These are phyloP conservation scores for Guaruba guarouba DNA, from an alignment of 2,113 vertebrate genomes.

Conservation along the genomic window DNA sequence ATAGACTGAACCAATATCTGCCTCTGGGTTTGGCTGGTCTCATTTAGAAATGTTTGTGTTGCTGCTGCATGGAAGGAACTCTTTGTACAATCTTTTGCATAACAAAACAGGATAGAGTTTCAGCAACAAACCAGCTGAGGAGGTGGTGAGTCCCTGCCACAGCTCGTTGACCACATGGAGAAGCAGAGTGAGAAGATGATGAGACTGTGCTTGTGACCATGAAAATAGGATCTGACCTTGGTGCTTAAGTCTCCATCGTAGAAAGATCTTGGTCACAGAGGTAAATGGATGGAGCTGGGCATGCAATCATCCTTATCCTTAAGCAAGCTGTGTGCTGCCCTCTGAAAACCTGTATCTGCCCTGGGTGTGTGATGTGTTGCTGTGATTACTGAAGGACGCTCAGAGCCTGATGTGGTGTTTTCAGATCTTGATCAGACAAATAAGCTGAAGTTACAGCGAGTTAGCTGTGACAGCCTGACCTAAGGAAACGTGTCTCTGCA, in stretches of 20 bases:
- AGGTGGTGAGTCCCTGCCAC: accelerated
- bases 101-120: not conserved
- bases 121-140: not conserved
- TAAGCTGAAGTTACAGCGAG: not conserved
- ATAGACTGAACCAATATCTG: not conserved
- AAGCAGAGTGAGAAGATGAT: not conserved
- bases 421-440: not conserved
- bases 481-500: not conserved
- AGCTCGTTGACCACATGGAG: not conserved
- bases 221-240: not conserved
- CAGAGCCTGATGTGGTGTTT: not conserved
- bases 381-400: not conserved
- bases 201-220: not conserved
- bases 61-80: not conserved
- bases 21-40: conserved; percentile 38
- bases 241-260: not conserved
- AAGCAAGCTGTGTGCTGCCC: not conserved
- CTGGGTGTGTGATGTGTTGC: not conserved
- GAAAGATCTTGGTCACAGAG: not conserved
- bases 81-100: not conserved
- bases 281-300: not conserved
- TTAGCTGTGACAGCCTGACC: not conserved
- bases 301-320: not conserved
- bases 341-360: not conserved
- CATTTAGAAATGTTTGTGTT: conserved; percentile 38